Evolutionary conservation across 1,140 invertebrate species (phyloP).

Genomic region (silkworm (Bombyx mori)): ASM3026992v2 NC_085116.1:8226001-8226500

Average conservation of each 20-base stretch:
- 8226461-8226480: too few relatives aligned
- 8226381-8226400: too few relatives aligned
- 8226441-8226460: too few relatives aligned
- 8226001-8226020: conserved; percentile 26
- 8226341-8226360: too few relatives aligned
- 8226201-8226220: conserved; percentile 61
- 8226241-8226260: conserved; percentile 31
- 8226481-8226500: too few relatives aligned
- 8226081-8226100: conserved; percentile 18
- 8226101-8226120: conserved; percentile 25
- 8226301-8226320: neutral
- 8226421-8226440: too few relatives aligned
- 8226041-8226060: conserved; percentile 1
- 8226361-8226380: too few relatives aligned
- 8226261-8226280: conserved; percentile 19
- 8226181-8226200: conserved; percentile 42
- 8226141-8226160: conserved; percentile 32
- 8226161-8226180: conserved; percentile 28
- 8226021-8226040: conserved; percentile 13
- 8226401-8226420: too few relatives aligned
- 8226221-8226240: conserved; percentile 66
- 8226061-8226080: neutral
- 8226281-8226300: conserved; percentile 13
- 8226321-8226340: too few relatives aligned
- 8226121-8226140: conserved; percentile 31